phyloP scores from a whole-genome alignment of 2,113 vertebrate genomes.

The Pipra filicauda region DNA sequence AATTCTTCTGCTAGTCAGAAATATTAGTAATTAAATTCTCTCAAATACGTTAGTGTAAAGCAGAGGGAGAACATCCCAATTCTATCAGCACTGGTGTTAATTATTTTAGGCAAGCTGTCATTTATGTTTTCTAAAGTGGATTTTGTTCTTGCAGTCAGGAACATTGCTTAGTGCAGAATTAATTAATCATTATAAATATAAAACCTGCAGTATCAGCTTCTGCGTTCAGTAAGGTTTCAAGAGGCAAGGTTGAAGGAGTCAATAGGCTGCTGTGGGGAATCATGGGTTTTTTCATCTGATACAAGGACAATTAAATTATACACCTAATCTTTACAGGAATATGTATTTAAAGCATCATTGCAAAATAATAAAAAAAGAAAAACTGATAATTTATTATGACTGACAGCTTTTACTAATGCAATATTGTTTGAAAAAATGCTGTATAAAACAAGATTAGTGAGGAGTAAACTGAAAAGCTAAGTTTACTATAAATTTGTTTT shows the following conservation, averaged over 20 bases:
- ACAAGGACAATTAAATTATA: conserved; percentile 75
- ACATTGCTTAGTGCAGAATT: conserved; percentile 86
- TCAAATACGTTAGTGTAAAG: conserved; percentile 64
- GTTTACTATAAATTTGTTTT: conserved; percentile 16
- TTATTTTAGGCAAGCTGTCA: conserved; percentile 87
- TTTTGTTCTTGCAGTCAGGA: conserved; percentile 84
- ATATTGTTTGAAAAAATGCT: conserved; percentile 8
- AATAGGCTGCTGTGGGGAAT: conserved; percentile 77
- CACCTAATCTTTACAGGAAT: conserved; percentile 63
- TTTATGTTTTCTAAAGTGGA: conserved; percentile 84
- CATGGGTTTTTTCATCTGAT: conserved; percentile 66
- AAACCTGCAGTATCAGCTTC: conserved; percentile 85
- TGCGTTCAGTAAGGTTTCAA: conserved; percentile 79
- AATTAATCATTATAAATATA: conserved; percentile 89
- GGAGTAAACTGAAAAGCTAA: conserved; percentile 12
- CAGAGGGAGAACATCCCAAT: conserved; percentile 73
- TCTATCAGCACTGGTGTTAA: conserved; percentile 80
- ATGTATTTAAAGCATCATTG: conserved; percentile 42
- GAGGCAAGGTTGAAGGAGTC: conserved; percentile 84
- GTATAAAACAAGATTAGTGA: neutral
- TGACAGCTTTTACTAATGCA: conserved; percentile 32
- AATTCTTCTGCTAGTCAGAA: conserved; percentile 74
- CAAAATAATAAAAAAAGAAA: conserved; percentile 24
- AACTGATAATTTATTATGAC: conserved; percentile 28
- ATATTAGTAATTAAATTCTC: conserved; percentile 76